Evolutionary conservation across 1,140 invertebrate genomes (phyloP), one percentile per base, ranked within the genome.

Genomic region (Bombus huntii): DNA sequence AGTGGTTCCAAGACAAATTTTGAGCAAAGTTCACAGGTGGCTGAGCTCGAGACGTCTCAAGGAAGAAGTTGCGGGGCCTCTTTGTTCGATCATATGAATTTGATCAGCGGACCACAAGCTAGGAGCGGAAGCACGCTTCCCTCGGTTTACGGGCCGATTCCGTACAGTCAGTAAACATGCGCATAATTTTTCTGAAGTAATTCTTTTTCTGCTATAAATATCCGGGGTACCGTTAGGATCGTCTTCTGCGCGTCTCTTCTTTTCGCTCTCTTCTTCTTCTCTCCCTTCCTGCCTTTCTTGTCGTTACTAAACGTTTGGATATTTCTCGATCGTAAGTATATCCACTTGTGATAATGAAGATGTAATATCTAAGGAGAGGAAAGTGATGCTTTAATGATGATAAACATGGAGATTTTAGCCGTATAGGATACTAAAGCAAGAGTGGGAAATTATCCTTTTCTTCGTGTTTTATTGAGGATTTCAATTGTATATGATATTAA

Each of bases 161-260:
- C 96, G 88, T 96, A 96, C 94, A 96, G 96, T 96, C 94, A 95
- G 96, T 96, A 93, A 90, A 87, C 86, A 84, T 81, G 80, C 89
- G 42, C 87, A 88, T 89, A 87, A 87, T 82, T 85, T 87, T 85
- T 59, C 39, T 82, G 68, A 89, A 85, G 85, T 89, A 73, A 84
- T 82, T 70, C 86, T 83, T 76, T 85, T 90, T 82, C 82, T 87
- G 80, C 83, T 72, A 80, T 76, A 89, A 88, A 87, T 88, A 87
- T 22, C 39, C 81, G n/a, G 31, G 42, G 76, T 76, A 62, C 85
- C 84, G 85, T 77, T 90, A 89, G 76, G 28, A n/a, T 53, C 2
- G 2, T 22, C 6, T 28, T 73, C 8, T 22, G 18, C 68, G 18
- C 47, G 47, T 53, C 18, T 53, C 47, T 47, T 47, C 3, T 31